Base-by-base conservation (phyloP, 2,113 vertebrate species). In the Suricata suricatta region DNA sequence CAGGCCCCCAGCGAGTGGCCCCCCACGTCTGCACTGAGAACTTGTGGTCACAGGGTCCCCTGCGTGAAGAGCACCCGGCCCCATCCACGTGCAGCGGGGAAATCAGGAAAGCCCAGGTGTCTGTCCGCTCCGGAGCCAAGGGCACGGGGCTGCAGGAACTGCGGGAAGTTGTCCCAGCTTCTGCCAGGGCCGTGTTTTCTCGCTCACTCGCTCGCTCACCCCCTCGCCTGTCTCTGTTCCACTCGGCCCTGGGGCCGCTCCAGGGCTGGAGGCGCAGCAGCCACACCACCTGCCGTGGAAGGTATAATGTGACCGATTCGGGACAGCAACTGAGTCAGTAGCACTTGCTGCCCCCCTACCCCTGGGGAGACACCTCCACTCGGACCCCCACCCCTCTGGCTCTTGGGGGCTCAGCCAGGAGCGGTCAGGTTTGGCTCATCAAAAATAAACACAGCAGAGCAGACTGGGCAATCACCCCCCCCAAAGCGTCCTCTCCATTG, bases 141-240 rank as follows among this genome's bases (percentile, higher is more conserved):
- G 6, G 15, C 19, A 5, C 0, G 3, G 15, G 31, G 54, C 41
- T 0, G 4, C 7, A 0, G 2, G 7, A n/a, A 52, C 44, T 7
- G 72, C 19, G 38, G 33, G 72, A 15, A 82, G 21, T 33, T 0
- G 16, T 41, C 60, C 19, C 0, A 8, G 16, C 63, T 35, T 33
- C 47, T 33, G 0, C 17, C 21, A 41, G 52, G 6, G 16, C 27
- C 19, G 0, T 10, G 3, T 8, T 33, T 25, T 11, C 31, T 41
- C 80, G 11, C 31, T 41, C 80, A 11, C 29, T 44, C 11, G 52
- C 27, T 23, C 50, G 13, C 50, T 50, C 12, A 3, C 50, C 14
- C 50, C 13, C 50, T 15, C 50, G 13, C 38, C 38, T 21, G 33
- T 60, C 69, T 68, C 29, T 12, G 66, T 35, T 3, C 2, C 0